Percentiles rank a stretch among this genome's conserved stretches.
These are phyloP conservation scores for Balaenoptera acutorostrata DNA, from an alignment of 2,113 vertebrate species.

Conservation along the genomic window DNA sequence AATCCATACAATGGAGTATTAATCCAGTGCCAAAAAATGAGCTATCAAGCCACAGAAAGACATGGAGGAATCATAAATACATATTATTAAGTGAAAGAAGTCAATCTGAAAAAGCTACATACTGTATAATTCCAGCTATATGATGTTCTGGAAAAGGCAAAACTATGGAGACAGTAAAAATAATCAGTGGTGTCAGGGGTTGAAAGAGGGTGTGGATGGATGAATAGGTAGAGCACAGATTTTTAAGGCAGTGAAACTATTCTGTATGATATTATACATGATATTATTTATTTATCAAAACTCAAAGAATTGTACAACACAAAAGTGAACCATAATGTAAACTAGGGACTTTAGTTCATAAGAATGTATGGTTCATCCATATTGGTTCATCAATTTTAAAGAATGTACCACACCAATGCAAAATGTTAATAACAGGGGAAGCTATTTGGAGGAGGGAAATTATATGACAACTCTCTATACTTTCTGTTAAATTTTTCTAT, in stretches of 20 bases:
- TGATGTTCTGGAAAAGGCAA: neutral
- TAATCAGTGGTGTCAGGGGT: neutral
- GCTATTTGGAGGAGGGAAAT: neutral
- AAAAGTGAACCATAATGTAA: neutral
- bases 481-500: neutral
- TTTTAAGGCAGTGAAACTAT: neutral
- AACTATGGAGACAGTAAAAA: neutral
- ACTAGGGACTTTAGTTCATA: neutral
- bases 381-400: neutral
- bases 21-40: neutral
- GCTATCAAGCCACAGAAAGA: neutral
- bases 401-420: neutral
- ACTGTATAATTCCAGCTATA: neutral
- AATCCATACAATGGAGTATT: neutral
- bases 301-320: neutral
- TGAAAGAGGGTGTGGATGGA: neutral
- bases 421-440: neutral
- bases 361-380: neutral
- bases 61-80: neutral
- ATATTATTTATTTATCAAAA: neutral
- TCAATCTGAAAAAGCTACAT: neutral
- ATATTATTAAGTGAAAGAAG: neutral
- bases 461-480: neutral
- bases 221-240: neutral
- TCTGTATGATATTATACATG: neutral